Conservation (phyloP, 2,888 invertebrate genomes). For the Phaonia tiefii region DNA sequence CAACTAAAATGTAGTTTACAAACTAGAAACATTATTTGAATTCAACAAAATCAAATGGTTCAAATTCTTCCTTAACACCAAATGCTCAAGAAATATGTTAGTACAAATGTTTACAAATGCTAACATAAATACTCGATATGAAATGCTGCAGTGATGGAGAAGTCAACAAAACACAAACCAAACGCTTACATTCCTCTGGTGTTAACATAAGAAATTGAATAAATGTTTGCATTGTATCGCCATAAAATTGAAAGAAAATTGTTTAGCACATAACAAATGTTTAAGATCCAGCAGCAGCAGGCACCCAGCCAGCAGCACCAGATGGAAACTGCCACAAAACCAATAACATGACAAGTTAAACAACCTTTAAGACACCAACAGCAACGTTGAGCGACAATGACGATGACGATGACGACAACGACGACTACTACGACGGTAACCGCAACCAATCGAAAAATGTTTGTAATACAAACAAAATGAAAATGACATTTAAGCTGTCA, state of each 20-base stretch:
- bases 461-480: slow-evolving; percentile 36
- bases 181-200: slow-evolving; percentile 24
- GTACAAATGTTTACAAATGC: too few species aligned
- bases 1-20: slow-evolving; percentile 12
- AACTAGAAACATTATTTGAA: slow-evolving; percentile 35
- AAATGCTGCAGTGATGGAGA: background rate
- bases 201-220: background rate
- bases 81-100: too few species aligned
- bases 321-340: slow-evolving; percentile 4
- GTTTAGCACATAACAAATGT: slow-evolving; percentile 26
- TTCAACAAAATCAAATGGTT: slow-evolving; percentile 47
- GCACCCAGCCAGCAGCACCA: background rate
- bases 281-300: too few species aligned
- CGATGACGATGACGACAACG: background rate
- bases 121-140: background rate
- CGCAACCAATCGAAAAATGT: background rate
- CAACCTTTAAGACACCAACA: slow-evolving; percentile 47
- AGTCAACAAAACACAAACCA: background rate
- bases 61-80: background rate
- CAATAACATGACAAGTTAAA: slow-evolving; percentile 47
- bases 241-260: background rate
- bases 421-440: slow-evolving; percentile 1
- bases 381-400: background rate
- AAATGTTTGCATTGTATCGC: too few species aligned
- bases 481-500: slow-evolving; percentile 68